A percentile compares a stretch with the other conserved stretches of the same genome.
Evolutionary conservation across 2,888 invertebrate species (phyloP).

Genomic region (Bibio marci): DNA sequence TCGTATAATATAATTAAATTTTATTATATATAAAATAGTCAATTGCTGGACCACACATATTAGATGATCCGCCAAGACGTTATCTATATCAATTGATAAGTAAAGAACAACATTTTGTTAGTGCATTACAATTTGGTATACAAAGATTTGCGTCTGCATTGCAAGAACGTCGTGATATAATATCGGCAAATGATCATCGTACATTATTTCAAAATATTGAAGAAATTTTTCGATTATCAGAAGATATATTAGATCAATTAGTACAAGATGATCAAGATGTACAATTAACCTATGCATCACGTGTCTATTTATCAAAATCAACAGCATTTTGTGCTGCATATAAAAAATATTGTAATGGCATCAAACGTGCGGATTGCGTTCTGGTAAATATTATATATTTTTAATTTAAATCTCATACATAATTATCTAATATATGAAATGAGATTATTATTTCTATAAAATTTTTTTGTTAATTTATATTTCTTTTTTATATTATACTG

Average conservation of each 20-base stretch:
- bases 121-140: constrained; percentile 60
- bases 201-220: constrained; percentile 72
- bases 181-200: constrained; percentile 58
- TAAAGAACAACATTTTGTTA: constrained; percentile 63
- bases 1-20: too few species aligned
- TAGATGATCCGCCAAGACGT: constrained; percentile 43
- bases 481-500: not conserved
- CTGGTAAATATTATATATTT: constrained; percentile 33
- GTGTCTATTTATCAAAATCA: constrained; percentile 56
- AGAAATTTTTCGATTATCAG: constrained; percentile 57
- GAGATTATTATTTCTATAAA: not conserved
- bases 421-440: too few species aligned
- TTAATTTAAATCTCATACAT: not conserved
- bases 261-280: constrained; percentile 58
- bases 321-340: constrained; percentile 59
- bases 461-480: too few species aligned
- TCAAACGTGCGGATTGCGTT: constrained; percentile 72
- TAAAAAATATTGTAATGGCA: constrained; percentile 65
- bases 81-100: constrained; percentile 58
- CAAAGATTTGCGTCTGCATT: constrained; percentile 61
- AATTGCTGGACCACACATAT: constrained; percentile 18
- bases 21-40: too few species aligned
- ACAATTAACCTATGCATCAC: constrained; percentile 46
- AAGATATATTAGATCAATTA: constrained; percentile 61
- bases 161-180: constrained; percentile 56